These are phyloP conservation scores for Corythucha ciliata DNA, from an alignment of 2,888 invertebrate species.

Conservation along the genomic window DNA sequence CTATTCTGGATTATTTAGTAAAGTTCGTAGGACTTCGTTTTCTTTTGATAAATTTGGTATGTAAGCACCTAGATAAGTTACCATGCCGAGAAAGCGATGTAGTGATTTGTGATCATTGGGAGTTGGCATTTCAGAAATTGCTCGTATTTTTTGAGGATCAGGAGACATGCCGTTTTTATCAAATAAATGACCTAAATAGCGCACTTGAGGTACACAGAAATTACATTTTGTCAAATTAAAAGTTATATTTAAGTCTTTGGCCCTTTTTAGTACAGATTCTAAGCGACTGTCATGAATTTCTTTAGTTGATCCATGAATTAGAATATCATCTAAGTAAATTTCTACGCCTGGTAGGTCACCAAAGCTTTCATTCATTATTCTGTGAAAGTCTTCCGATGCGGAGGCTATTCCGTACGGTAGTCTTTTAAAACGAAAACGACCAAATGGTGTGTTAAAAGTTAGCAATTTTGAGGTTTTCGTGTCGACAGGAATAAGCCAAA, in stretches of 20 bases:
- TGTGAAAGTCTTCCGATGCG: not conserved
- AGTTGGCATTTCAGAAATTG: constrained; percentile 28
- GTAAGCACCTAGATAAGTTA: constrained; percentile 33
- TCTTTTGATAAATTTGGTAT: constrained; percentile 32
- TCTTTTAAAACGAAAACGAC: not conserved
- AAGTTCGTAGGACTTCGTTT: constrained; percentile 28
- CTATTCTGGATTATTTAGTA: constrained; percentile 25
- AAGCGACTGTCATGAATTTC: not conserved
- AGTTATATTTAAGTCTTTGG: not conserved
- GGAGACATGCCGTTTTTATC: constrained; percentile 15
- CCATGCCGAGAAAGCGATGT: constrained; percentile 32
- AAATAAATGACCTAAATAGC: constrained; percentile 11
- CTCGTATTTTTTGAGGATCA: constrained; percentile 7
- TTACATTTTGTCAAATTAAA: constrained; percentile 5
- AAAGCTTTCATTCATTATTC: constrained; percentile 9
- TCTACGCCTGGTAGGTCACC: constrained; percentile 8
- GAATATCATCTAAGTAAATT: constrained; percentile 5
- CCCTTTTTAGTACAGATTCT: not conserved
- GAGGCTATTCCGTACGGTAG: constrained; percentile 7
- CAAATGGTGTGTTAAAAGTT: constrained; percentile 5
- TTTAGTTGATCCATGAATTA: not conserved
- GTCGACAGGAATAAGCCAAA: constrained; percentile 8
- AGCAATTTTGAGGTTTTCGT: not conserved
- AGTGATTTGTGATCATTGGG: constrained; percentile 28
- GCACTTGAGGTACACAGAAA: not conserved